Conservation (phyloP, 2,113 vertebrate species). For the Psammodynastes pulverulentus region DNA sequence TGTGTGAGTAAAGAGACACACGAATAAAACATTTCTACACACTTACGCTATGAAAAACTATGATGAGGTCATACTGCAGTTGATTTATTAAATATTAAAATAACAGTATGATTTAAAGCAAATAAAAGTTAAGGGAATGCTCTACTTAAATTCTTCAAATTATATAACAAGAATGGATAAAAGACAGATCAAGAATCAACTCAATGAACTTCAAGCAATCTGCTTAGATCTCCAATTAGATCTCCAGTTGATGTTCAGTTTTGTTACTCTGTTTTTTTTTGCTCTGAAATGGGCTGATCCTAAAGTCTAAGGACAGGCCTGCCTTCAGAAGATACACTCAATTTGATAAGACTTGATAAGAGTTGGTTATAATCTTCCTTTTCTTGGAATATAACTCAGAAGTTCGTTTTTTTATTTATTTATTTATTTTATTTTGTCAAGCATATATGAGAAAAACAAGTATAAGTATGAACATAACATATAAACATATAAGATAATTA, state of each 20-base stretch:
- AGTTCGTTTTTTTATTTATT: no score
- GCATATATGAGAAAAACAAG: no score
- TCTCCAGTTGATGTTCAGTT: background rate
- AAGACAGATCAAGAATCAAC: background rate
- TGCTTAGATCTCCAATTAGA: background rate
- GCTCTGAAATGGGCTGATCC: background rate
- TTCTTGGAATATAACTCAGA: background rate
- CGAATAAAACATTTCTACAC: background rate
- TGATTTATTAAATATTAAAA: background rate
- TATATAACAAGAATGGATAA: background rate
- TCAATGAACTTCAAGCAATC: background rate
- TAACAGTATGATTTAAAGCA: background rate
- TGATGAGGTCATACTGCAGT: background rate
- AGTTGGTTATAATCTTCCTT: background rate
- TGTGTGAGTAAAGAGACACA: background rate
- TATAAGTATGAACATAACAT: no score
- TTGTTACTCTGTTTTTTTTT: background rate
- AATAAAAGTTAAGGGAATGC: background rate
- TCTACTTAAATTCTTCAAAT: background rate
- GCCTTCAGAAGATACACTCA: background rate
- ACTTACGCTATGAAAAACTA: background rate
- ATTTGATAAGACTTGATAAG: background rate
- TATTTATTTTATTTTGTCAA: no score
- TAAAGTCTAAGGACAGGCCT: background rate
- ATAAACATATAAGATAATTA: no score